phyloP scores from a whole-genome alignment of 2,113 vertebrate species.

The Sylvilagus bachmani region DNA sequence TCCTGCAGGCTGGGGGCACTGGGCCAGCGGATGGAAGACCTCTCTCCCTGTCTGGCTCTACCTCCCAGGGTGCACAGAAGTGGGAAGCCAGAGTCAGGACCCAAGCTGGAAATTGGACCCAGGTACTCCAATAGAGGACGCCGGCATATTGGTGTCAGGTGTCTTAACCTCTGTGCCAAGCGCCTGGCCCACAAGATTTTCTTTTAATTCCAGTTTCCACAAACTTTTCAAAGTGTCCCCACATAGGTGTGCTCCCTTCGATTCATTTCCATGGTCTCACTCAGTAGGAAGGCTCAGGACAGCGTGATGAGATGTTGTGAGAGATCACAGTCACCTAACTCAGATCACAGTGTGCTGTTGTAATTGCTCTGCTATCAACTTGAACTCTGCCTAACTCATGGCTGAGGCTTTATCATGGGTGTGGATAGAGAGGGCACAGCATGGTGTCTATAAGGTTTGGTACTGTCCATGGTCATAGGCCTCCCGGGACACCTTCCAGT shows the following conservation, averaged over 20 bases:
- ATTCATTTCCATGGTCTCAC: background rate
- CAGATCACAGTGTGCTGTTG: background rate
- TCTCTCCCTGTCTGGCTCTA: no score
- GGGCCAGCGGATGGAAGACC: background rate
- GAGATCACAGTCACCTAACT: background rate
- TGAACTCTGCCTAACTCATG: background rate
- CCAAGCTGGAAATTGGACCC: no score
- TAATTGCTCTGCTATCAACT: background rate
- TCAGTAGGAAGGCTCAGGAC: background rate
- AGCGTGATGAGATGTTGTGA: background rate
- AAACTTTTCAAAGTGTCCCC: no score
- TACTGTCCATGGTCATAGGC: background rate
- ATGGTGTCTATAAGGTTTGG: background rate
- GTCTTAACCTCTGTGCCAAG: no score
- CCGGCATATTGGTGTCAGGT: no score
- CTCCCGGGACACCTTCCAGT: background rate
- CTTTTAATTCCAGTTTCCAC: no score
- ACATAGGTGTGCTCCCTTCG: no score
- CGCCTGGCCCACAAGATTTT: no score
- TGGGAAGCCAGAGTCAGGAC: no score
- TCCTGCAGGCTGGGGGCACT: no score
- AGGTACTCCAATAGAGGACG: no score
- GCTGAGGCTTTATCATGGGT: background rate
- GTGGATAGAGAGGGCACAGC: background rate
- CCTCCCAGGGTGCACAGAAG: no score